phyloP scores from a whole-genome alignment of 2,888 invertebrate species.

The Abscondita cerata region DNA sequence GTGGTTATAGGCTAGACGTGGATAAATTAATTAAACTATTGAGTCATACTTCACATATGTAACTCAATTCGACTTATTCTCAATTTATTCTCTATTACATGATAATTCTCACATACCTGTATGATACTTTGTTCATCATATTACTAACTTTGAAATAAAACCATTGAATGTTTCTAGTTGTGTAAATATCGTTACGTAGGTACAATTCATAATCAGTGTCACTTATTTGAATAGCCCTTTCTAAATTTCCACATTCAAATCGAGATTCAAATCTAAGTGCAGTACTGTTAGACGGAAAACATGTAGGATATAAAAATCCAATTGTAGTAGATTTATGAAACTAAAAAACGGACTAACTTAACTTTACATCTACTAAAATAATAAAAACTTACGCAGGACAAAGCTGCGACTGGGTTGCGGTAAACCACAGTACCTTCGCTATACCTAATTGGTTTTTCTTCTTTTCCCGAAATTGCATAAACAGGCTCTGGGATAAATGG shows the following conservation, averaged over 20 bases:
- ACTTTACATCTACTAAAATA: background rate
- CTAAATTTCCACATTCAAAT: constrained; percentile 93
- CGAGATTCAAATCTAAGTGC: constrained; percentile 88
- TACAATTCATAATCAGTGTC: constrained; percentile 91
- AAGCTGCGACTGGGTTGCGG: constrained; percentile 84
- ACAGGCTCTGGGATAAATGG: constrained; percentile 81
- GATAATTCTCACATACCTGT: constrained; percentile 66
- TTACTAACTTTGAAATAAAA: constrained; percentile 92
- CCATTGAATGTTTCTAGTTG: constrained; percentile 93
- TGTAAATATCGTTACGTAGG: constrained; percentile 85
- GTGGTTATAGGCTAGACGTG: no score
- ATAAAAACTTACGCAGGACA: constrained; percentile 78
- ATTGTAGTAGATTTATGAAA: constrained; percentile 85
- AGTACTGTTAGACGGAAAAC: constrained; percentile 65
- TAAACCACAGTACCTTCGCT: constrained; percentile 83
- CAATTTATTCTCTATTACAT: no score
- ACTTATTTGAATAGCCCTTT: constrained; percentile 87
- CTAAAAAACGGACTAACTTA: constrained; percentile 59
- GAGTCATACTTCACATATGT: no score
- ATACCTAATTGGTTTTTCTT: constrained; percentile 83
- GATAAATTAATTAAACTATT: no score
- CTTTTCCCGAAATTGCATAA: constrained; percentile 78
- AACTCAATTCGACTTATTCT: no score
- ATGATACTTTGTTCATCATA: constrained; percentile 79
- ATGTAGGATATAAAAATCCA: constrained; percentile 70